Percentiles rank a stretch among this genome's conserved stretches.
Conservation (phyloP, 2,113 vertebrate species). For the Lathamus discolor region DNA sequence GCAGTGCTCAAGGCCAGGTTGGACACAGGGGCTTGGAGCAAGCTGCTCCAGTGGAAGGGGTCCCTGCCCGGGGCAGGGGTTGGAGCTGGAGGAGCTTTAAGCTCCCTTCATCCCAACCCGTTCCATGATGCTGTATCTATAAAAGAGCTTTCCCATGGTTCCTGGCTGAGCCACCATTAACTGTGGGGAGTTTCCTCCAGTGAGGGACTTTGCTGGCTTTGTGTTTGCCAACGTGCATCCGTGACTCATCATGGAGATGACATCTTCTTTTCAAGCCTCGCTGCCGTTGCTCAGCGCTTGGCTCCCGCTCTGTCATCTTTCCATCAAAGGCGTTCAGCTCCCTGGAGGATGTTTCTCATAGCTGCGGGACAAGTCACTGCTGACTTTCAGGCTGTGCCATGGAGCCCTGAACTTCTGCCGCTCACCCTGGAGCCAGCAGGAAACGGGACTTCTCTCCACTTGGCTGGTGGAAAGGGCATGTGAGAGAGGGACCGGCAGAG, state of each 20-base stretch:
- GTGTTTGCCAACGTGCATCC: rapidly evolving
- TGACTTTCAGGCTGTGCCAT: rapidly evolving
- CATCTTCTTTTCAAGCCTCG: neutral
- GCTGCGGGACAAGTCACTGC: neutral
- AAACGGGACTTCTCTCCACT: neutral
- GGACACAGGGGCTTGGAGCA: neutral
- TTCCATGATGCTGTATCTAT: neutral
- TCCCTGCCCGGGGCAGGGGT: too few relatives aligned
- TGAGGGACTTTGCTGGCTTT: neutral
- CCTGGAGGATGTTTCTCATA: neutral
- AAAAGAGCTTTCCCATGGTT: neutral
- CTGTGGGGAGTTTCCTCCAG: neutral
- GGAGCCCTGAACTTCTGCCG: neutral
- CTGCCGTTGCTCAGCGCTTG: neutral
- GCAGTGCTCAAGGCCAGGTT: too few relatives aligned
- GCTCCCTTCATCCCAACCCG: neutral
- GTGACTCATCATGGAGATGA: neutral
- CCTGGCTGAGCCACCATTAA: neutral
- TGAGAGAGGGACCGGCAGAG: rapidly evolving
- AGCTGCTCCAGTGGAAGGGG: neutral
- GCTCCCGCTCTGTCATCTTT: neutral
- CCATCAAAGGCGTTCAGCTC: rapidly evolving
- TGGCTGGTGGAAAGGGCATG: neutral
- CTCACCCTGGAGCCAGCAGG: rapidly evolving
- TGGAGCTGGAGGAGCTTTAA: neutral